Base-by-base conservation (phyloP, 2,797 vertebrate species). In the Micrastur ruficollis region DNA sequence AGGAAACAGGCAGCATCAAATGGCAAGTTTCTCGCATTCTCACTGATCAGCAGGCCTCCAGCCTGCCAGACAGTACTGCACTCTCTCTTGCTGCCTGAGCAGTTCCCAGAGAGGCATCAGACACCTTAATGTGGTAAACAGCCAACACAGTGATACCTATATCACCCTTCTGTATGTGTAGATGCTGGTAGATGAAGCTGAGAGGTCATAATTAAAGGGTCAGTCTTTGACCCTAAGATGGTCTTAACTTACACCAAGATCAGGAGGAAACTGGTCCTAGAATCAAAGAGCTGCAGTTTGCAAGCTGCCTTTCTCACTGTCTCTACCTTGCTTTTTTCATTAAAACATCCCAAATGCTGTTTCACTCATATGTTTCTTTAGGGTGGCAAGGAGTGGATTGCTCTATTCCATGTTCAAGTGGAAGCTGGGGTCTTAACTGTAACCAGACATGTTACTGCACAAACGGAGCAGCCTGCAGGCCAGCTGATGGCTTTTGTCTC, bases 361-460 rank as follows among this genome's bases (percentile, higher is more conserved):
- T 95, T 76, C 13, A 95, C 5, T 75, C 29, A 0, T 32, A 5
- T n/a, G 8, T 91, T 76, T 66, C 84, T 68, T 16, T 85, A 99
- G 99, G 99, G 40, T 99, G 99, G 99, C 99, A 99, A 96, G 99
- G 99, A 46, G 98, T 98, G 32, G 99, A 99, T 94, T 99, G 99
- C 89, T 98, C 99, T 74, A 98, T 99, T 92, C 98, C 99, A 0
- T 99, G 99, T 61, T 98, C 99, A 36, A 99, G 99, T 32, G 99
- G 99, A 20, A 98, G 97, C 0, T 99, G 99, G 99, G 99, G 99
- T 63, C 98, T 99, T 55, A 97, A 97, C 97, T 99, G 99, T 93
- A 99, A 99, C 89, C 98, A 98, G 95, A 99, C 98, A 1, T 99
- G 99, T 72, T 70, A 97, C 73, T 99, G 99, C 93, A 96, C 96